Percentiles rank a stretch among this genome's conserved stretches.
These are phyloP conservation scores for Parapsyche elsis DNA, from an alignment of 1,140 invertebrate genomes.

Conservation along the genomic window DNA sequence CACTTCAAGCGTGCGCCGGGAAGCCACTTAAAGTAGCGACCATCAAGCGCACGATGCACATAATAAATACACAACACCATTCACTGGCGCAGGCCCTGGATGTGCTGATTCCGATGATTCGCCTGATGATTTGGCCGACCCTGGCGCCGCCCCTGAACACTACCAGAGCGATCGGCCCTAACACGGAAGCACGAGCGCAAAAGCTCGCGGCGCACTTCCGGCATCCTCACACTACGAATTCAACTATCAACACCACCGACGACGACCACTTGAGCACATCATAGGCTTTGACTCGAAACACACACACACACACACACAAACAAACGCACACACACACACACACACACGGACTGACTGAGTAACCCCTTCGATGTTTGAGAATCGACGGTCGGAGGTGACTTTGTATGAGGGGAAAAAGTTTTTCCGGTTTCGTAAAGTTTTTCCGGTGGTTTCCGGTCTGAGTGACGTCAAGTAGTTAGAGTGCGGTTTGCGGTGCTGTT, in stretches of 20 bases:
- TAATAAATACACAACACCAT: conserved; percentile 64
- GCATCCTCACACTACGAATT: not conserved
- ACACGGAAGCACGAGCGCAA: conserved; percentile 29
- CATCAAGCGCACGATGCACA: conserved; percentile 68
- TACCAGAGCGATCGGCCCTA: not conserved
- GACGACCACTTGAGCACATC: not conserved
- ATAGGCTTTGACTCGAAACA: no score
- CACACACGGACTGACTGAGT: no score
- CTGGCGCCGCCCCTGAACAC: conserved; percentile 1
- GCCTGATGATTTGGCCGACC: not conserved
- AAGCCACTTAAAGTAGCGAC: conserved; percentile 69
- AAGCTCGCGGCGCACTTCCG: not conserved
- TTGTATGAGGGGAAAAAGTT: not conserved
- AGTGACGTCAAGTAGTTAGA: no score
- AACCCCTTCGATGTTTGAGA: not conserved
- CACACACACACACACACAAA: no score
- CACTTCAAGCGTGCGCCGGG: conserved; percentile 68
- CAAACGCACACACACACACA: no score
- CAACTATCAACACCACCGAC: not conserved
- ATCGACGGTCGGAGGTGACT: not conserved
- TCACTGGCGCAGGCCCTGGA: conserved; percentile 48
- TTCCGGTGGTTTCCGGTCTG: not conserved
- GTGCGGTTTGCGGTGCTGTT: not conserved
- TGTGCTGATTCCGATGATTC: conserved; percentile 49
- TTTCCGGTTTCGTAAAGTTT: not conserved